phyloP scores from a whole-genome alignment of 2,888 invertebrate genomes.

The Polyploca ridens region DNA sequence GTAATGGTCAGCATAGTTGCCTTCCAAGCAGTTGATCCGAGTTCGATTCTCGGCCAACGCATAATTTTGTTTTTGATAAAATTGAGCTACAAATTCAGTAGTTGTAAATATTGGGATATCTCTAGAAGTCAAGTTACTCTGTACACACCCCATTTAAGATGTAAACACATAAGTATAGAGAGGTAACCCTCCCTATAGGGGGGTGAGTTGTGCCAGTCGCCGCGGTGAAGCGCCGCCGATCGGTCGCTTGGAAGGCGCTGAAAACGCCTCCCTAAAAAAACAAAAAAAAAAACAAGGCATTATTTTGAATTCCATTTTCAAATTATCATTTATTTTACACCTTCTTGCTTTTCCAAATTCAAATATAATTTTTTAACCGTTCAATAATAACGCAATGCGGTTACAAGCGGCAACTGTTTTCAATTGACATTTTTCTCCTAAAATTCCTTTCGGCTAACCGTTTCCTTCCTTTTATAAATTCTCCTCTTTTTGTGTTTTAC shows the following conservation, averaged over 20 bases:
- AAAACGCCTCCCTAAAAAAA: neutral
- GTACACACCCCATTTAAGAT: slow-evolving; percentile 76
- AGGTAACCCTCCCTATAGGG: slow-evolving; percentile 54
- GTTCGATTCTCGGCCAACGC: slow-evolving; percentile 85
- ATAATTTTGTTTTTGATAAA: slow-evolving; percentile 40
- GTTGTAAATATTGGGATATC: neutral
- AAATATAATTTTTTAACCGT: neutral
- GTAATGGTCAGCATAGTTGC: slow-evolving; percentile 86
- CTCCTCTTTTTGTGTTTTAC: neutral
- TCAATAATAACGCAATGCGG: neutral
- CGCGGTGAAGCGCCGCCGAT: slow-evolving; percentile 68
- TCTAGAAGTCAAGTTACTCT: slow-evolving; percentile 46
- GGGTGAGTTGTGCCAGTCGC: slow-evolving; percentile 61
- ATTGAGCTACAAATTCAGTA: slow-evolving; percentile 15
- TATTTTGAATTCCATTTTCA: neutral
- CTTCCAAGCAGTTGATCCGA: slow-evolving; percentile 86
- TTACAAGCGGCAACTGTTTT: neutral
- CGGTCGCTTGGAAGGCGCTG: slow-evolving; percentile 44
- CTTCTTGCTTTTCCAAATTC: neutral
- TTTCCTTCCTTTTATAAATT: slow-evolving; percentile 3
- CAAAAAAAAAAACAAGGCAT: neutral
- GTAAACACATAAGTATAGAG: slow-evolving; percentile 79
- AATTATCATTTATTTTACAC: neutral
- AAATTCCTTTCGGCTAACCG: slow-evolving; percentile 2
- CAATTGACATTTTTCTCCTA: slow-evolving; percentile 3